Evolutionary conservation across 2,888 invertebrate species (phyloP), one percentile per base, ranked within the genome.

Genomic region (Malthinus flaveolus): DNA sequence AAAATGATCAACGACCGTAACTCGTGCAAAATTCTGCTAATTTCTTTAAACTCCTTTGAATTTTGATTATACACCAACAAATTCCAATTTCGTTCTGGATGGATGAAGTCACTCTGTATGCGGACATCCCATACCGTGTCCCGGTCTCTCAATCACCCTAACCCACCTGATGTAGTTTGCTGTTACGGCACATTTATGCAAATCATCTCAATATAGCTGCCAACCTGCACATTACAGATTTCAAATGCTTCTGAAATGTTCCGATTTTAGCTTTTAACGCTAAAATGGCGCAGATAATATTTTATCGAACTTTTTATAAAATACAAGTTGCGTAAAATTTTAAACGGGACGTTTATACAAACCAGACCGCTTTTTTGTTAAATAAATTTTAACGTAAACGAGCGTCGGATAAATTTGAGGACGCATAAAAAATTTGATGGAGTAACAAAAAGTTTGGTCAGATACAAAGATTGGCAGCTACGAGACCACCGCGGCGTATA

Each of bases 51-150:
- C 49, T 36, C 51, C 48, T 35, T 33, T 49, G 32, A 42, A 47
- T 32, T 23, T 23, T 39, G 35, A 37, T 44, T 47, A 34, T 39
- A 34, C 52, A 23, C 23, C 33, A 42, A 37, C 42, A 51, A 23
- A 34, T 48, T 57, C 23, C 33, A 53, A 47, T 13, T 49, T 55
- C 50, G 45, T 45, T 46, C 48, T 34, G 46, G 49, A 23, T 23
- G 23, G 23, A 57, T 54, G 33, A 37, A 45, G 36, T 51, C 35
- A 51, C 47, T 59, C 49, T 54, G 49, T 69, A 66, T 71, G 68
- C 68, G 66, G 74, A 75, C 75, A 75, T 75, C 75, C 75, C 73
- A 75, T 76, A 75, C 73, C 74, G 73, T 76, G 76, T 76, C 69
- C 72, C 69, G 68, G 73, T 73, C 71, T 72, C 74, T 75, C 75